A percentile compares a stretch with the other conserved stretches of the same genome.
phyloP scores from a whole-genome alignment of 53 echinoderm and acorn worm species.

The Temnopleurus reevesii region DNA sequence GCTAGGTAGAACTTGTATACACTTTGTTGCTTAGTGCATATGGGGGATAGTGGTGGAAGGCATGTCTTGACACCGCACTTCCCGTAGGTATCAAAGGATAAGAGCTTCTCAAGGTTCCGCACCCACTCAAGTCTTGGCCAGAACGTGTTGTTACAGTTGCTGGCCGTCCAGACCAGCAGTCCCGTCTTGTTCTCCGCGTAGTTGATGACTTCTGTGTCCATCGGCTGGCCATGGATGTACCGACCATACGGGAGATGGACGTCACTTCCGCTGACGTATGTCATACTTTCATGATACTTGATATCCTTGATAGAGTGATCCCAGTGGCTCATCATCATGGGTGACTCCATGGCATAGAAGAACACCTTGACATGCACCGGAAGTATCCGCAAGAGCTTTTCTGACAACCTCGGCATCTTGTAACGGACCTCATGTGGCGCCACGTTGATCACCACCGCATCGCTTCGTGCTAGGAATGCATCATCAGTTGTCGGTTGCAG shows the following conservation, averaged over 20 bases:
- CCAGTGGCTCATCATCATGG: constrained; percentile 80
- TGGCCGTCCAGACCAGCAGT: constrained; percentile 79
- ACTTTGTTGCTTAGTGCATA: constrained; percentile 64
- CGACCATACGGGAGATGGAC: constrained; percentile 72
- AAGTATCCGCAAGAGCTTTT: constrained; percentile 40
- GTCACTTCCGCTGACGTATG: constrained; percentile 69
- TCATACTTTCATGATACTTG: constrained; percentile 70
- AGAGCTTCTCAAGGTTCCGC: constrained; percentile 55
- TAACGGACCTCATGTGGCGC: constrained; percentile 65
- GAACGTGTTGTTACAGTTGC: constrained; percentile 82
- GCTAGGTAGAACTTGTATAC: constrained; percentile 81
- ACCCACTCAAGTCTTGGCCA: constrained; percentile 84
- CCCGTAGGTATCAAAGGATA: constrained; percentile 77
- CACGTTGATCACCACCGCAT: constrained; percentile 79
- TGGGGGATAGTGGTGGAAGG: constrained; percentile 68
- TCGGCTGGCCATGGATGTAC: constrained; percentile 61
- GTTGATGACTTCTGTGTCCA: constrained; percentile 40
- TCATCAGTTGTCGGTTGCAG: constrained; percentile 58
- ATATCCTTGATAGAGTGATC: constrained; percentile 69
- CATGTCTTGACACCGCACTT: constrained; percentile 70
- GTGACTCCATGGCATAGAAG: constrained; percentile 81
- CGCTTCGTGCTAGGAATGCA: constrained; percentile 55
- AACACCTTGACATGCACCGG: constrained; percentile 63
- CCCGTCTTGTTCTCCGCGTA: constrained; percentile 66
- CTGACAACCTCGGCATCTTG: constrained; percentile 44